Conservation (phyloP, 2,888 invertebrate species). For the Punctoribates punctum region DNA sequence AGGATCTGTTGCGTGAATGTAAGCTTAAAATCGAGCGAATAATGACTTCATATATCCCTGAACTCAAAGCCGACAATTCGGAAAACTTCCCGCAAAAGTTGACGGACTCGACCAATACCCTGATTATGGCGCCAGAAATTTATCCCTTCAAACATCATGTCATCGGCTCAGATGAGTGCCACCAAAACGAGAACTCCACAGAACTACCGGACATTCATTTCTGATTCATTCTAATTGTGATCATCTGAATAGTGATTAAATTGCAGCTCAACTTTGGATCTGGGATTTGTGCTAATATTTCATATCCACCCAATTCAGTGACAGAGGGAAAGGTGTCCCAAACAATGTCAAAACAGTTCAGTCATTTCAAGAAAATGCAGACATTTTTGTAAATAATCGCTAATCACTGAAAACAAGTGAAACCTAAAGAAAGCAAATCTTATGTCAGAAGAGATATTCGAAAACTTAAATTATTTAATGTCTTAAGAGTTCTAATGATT, state of each 20-base stretch:
- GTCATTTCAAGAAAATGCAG: not conserved
- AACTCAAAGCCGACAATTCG: slow-evolving; percentile 4
- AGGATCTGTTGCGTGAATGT: slow-evolving; percentile 77
- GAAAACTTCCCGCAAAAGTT: slow-evolving; percentile 26
- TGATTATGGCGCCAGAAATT: not conserved
- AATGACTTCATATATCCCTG: slow-evolving; percentile 54
- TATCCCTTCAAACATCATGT: slow-evolving; percentile 16
- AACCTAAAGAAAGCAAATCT: not conserved
- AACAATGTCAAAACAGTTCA: not conserved
- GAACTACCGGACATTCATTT: slow-evolving; percentile 1
- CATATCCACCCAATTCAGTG: not conserved
- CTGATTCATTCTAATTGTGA: not conserved
- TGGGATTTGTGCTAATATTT: slow-evolving; percentile 25
- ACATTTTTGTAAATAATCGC: not conserved
- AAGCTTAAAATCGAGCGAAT: slow-evolving; percentile 74
- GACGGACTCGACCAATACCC: not conserved
- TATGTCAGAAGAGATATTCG: not conserved
- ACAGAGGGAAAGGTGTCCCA: too few species aligned
- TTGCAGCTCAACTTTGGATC: slow-evolving; percentile 16
- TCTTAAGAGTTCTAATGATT: not conserved
- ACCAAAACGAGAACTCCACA: not conserved
- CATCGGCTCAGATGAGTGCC: slow-evolving; percentile 8
- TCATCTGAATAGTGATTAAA: slow-evolving; percentile 1
- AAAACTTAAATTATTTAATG: too few species aligned
- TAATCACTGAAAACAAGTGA: not conserved